A percentile compares a stretch with the other conserved stretches of the same genome.
Evolutionary conservation across 92 coral and sea anemone species (phyloP).

Genomic region (Zoanthus gigantus): DNA sequence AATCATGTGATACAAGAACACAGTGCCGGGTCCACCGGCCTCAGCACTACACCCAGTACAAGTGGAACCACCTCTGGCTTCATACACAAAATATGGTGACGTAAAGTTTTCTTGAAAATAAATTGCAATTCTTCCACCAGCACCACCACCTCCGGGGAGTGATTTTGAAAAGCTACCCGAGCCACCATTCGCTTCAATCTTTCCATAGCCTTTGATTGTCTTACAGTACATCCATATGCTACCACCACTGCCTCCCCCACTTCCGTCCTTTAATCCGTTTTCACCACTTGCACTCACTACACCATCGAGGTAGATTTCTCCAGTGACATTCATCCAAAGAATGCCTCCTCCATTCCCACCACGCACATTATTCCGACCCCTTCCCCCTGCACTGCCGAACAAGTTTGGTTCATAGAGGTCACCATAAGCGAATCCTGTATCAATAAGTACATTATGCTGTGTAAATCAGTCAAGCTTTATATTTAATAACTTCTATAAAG

Average conservation of each 20-base stretch:
- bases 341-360: slow-evolving; percentile 85
- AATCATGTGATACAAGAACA: slow-evolving; percentile 75
- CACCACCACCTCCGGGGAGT: slow-evolving; percentile 76
- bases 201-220: slow-evolving; percentile 72
- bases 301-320: slow-evolving; percentile 72
- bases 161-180: slow-evolving; percentile 47
- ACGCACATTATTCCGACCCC: slow-evolving; percentile 39
- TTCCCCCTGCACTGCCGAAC: slow-evolving; percentile 81
- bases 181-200: slow-evolving; percentile 75
- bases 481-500: too few relatives aligned
- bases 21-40: slow-evolving; percentile 84
- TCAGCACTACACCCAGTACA: slow-evolving; percentile 61
- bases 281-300: slow-evolving; percentile 72
- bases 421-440: slow-evolving; percentile 66
- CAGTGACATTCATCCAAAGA: slow-evolving; percentile 77
- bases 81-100: slow-evolving; percentile 74
- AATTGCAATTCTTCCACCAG: slow-evolving; percentile 80
- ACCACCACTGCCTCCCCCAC: slow-evolving; percentile 88
- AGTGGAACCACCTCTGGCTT: slow-evolving; percentile 74
- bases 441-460: not conserved
- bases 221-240: slow-evolving; percentile 81
- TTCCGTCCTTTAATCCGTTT: slow-evolving; percentile 54
- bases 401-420: slow-evolving; percentile 75
- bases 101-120: slow-evolving; percentile 71
- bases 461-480: not conserved